Evolutionary conservation across 2,888 invertebrate species (phyloP), one percentile per base, ranked within the genome.

Genomic region (Clunio marinus): DNA sequence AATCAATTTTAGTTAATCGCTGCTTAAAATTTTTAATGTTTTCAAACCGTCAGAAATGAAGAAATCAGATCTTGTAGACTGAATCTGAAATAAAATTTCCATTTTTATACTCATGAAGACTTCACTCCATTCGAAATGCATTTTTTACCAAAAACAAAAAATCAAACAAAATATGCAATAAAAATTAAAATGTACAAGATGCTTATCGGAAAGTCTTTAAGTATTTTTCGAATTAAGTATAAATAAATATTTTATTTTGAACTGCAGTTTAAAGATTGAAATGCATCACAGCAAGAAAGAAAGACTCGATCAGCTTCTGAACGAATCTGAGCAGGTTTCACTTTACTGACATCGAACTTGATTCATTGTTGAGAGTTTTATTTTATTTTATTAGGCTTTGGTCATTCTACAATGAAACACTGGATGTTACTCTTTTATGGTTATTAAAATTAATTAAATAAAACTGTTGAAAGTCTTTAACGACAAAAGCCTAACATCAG

Each of bases 371-470:
- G 41, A 41, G n/a, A 4, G n/a, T 13, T 41, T 41, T 13, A 4
- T 32, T 32, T 15, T 41, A 13, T 13, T 13, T 15, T 7, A 41
- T 41, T 41, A 4, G 13, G 32, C 10, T 10, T 32, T 32, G 32
- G 5, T 51, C 51, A 5, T 51, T 20, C 46, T 28, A 20, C 20
- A 17, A 35, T 51, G 27, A 24, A 66, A 55, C 51, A 66, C 55
- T 32, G 51, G 35, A 66, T 66, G 10, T 57, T 57, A 25, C 13
- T 15, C 4, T 55, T 66, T 66, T 27, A 66, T 51, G 66, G 46
- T 46, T 46, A 65, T 66, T 51, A 55, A 55, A 66, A 66, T 51
- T 51, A 66, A 66, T 66, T 65, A 65, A 65, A 45, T 65, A 46
- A 65, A 65, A 46, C 45, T 65, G 63, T 46, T 65, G 27, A 65